Evolutionary conservation across 1,140 invertebrate genomes (phyloP).

Genomic region (Piezodorus guildinii): DNA sequence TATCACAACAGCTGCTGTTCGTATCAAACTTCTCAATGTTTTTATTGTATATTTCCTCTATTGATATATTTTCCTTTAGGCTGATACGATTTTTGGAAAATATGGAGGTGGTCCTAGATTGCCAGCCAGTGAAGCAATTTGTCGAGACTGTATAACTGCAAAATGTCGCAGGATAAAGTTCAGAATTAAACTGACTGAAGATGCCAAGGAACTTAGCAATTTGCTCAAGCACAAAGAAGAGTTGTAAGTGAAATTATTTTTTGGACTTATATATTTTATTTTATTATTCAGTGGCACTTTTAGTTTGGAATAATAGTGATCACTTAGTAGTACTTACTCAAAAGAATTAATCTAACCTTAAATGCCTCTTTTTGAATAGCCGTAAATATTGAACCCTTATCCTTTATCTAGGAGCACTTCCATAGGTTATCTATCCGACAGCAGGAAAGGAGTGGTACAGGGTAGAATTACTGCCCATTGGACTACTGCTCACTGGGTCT

Average conservation of each 20-base stretch:
- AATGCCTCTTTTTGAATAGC: no score
- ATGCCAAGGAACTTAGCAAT: conserved; percentile 27
- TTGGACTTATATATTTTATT: no score
- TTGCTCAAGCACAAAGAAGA: conserved; percentile 25
- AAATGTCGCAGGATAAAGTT: conserved; percentile 26
- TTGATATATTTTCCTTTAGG: conserved; percentile 24
- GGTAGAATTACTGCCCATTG: no score
- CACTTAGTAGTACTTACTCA: no score
- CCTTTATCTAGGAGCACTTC: no score
- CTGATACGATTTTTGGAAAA: conserved; percentile 27
- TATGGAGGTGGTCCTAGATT: conserved; percentile 28
- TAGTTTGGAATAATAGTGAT: no score
- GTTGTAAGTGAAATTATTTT: conserved; percentile 23
- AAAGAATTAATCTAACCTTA: no score
- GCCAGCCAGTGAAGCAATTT: conserved; percentile 21
- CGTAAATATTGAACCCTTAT: no score
- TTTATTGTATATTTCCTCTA: background rate
- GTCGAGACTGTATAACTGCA: conserved; percentile 27
- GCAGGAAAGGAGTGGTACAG: no score
- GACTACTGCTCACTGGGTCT: no score
- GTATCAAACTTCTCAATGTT: conserved; percentile 14
- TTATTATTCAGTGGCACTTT: no score
- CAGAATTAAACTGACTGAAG: conserved; percentile 26
- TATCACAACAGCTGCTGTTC: conserved; percentile 25
- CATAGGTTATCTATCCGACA: no score